These are phyloP conservation scores for Tetragonisca angustula DNA, from an alignment of 2,888 invertebrate genomes.

Conservation along the genomic window DNA sequence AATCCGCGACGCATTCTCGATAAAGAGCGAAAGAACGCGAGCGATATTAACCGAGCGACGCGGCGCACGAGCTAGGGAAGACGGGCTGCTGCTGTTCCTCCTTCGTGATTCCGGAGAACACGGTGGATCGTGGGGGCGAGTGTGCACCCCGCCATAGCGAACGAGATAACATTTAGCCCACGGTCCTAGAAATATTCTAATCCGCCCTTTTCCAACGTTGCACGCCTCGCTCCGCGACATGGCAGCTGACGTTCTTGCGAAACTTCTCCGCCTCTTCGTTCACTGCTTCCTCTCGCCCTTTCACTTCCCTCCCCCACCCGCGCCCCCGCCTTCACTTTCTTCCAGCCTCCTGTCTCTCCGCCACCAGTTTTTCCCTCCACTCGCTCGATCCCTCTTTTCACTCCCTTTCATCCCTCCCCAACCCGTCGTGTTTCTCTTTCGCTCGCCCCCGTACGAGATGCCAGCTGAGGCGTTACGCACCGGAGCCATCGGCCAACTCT, in stretches of 20 bases:
- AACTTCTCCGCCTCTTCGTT: slow-evolving; percentile 68
- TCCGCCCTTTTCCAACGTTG: slow-evolving; percentile 77
- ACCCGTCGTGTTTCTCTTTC: not conserved
- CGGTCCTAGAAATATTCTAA: slow-evolving; percentile 78
- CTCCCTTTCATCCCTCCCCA: not conserved
- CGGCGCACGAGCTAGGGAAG: not conserved
- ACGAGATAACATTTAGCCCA: slow-evolving; percentile 77
- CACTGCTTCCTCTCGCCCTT: not conserved
- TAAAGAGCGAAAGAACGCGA: slow-evolving; percentile 55
- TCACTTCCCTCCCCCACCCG: not conserved
- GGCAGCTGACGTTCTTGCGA: slow-evolving; percentile 80
- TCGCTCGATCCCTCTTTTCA: slow-evolving; percentile 16
- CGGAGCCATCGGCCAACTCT: slow-evolving; percentile 50
- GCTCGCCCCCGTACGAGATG: slow-evolving; percentile 16
- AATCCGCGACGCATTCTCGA: slow-evolving; percentile 51
- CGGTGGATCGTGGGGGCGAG: slow-evolving; percentile 36
- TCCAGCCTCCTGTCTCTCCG: slow-evolving; percentile 10
- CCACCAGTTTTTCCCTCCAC: slow-evolving; percentile 12
- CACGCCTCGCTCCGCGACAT: slow-evolving; percentile 67
- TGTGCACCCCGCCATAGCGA: slow-evolving; percentile 46
- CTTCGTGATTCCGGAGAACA: slow-evolving; percentile 52
- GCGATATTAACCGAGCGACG: slow-evolving; percentile 61
- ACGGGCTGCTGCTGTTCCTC: slow-evolving; percentile 13
- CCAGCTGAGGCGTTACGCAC: slow-evolving; percentile 63
- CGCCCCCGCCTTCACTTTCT: not conserved